Percentiles rank a stretch among this genome's conserved stretches.
phyloP scores from a whole-genome alignment of 2,113 vertebrate genomes.

The Paraplagusia blochii region DNA sequence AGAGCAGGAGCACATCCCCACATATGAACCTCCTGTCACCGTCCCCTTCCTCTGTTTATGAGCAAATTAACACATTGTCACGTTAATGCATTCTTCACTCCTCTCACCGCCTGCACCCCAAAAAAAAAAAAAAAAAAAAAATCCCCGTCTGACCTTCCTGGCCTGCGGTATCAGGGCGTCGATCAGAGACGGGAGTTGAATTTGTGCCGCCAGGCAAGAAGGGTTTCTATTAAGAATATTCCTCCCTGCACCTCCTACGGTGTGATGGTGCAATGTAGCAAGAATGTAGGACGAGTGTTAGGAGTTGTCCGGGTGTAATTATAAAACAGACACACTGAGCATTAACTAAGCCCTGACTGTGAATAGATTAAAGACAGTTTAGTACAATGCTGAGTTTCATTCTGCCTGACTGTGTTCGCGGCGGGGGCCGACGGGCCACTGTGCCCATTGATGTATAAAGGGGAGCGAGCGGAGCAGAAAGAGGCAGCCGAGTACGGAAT shows the following conservation, averaged over 20 bases:
- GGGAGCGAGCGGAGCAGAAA: slow-evolving; percentile 49
- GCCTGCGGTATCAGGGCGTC: slow-evolving; percentile 68
- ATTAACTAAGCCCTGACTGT: slow-evolving; percentile 56
- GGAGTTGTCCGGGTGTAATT: slow-evolving; percentile 64
- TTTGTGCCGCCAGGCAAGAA: slow-evolving; percentile 9
- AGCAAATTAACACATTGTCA: slow-evolving; percentile 77
- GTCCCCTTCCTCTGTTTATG: slow-evolving; percentile 72
- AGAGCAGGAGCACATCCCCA: slow-evolving; percentile 62
- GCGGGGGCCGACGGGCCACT: slow-evolving; percentile 59
- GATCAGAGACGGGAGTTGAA: slow-evolving; percentile 37
- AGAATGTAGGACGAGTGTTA: slow-evolving; percentile 44
- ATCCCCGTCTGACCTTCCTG: slow-evolving; percentile 42
- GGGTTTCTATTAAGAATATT: slow-evolving; percentile 10
- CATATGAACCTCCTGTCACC: slow-evolving; percentile 66
- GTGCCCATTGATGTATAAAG: slow-evolving; percentile 69
- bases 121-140: neutral
- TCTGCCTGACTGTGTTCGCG: slow-evolving; percentile 49
- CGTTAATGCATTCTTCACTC: slow-evolving; percentile 59
- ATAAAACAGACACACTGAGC: slow-evolving; percentile 64
- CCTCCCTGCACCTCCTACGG: slow-evolving; percentile 23
- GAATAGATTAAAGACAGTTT: slow-evolving; percentile 71
- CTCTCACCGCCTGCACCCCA: slow-evolving; percentile 52
- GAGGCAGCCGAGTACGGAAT: slow-evolving; percentile 63
- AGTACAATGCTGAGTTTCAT: slow-evolving; percentile 62
- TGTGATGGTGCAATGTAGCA: slow-evolving; percentile 37